These are phyloP conservation scores for Loriculus beryllinus DNA, from an alignment of 2,797 vertebrate species.

Conservation along the genomic window DNA sequence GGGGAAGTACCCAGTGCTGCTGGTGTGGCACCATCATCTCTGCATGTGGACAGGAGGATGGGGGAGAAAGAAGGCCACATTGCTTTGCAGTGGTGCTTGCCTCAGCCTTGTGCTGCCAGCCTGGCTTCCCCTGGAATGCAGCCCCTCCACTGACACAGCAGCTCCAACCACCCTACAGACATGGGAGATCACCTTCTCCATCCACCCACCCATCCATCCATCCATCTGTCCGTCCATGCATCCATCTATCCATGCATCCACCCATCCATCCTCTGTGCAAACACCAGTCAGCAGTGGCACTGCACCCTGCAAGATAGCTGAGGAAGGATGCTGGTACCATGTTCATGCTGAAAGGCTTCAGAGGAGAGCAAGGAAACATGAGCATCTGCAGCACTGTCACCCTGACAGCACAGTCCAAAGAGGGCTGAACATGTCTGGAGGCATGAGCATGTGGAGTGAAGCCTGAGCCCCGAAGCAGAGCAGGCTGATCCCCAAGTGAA, in stretches of 20 bases:
- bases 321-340: neutral
- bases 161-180: neutral
- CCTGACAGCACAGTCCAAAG: neutral
- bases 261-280: fast-evolving
- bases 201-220: fast-evolving
- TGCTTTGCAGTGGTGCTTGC: fast-evolving
- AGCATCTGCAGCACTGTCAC: neutral
- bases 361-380: neutral
- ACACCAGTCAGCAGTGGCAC: fast-evolving
- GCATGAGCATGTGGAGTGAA: neutral
- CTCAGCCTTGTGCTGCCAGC: neutral
- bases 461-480: neutral
- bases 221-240: fast-evolving
- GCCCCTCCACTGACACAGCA: neutral
- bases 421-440: neutral
- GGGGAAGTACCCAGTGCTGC: neutral
- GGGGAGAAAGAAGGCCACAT: neutral
- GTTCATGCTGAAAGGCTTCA: fast-evolving
- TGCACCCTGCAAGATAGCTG: neutral
- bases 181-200: fast-evolving
- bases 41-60: fast-evolving
- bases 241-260: neutral
- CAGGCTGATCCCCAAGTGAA: fast-evolving
- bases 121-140: neutral
- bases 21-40: fast-evolving